Conservation (phyloP, 2,113 vertebrate genomes). For the Pycnonotus jocosus region DNA sequence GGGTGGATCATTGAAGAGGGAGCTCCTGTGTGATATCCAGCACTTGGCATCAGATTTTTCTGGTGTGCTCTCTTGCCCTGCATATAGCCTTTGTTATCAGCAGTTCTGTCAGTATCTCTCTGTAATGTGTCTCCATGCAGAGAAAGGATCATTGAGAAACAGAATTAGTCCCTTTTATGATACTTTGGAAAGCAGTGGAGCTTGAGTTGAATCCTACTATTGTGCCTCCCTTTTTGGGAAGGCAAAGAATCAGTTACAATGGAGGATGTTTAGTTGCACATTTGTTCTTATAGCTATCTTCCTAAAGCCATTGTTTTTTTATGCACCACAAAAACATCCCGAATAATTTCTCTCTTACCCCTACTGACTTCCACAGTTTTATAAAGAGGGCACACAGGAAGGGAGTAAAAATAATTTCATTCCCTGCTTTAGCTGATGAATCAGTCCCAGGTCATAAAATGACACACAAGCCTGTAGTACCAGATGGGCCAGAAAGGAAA, state of each 20-base stretch:
- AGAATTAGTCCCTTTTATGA: not conserved
- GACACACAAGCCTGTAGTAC: not conserved
- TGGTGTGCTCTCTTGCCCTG: not conserved
- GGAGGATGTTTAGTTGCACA: conserved; percentile 52
- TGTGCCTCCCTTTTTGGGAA: conserved; percentile 33
- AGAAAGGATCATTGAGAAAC: conserved; percentile 24
- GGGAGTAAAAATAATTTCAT: not conserved
- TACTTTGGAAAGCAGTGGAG: conserved; percentile 13
- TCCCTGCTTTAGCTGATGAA: not conserved
- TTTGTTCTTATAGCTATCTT: conserved; percentile 62
- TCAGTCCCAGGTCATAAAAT: not conserved
- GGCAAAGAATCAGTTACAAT: not conserved
- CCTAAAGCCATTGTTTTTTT: conserved; percentile 52
- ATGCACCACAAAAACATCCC: not conserved
- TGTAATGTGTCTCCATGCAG: not conserved
- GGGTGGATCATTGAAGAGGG: not conserved
- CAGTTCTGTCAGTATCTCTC: not conserved
- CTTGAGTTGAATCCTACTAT: conserved; percentile 16
- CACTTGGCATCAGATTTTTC: not conserved
- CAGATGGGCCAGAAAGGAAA: not conserved
- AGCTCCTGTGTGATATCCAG: not conserved
- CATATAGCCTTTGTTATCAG: not conserved
- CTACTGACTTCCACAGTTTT: conserved; percentile 18
- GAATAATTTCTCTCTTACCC: not conserved
- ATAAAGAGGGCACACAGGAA: not conserved